Base-by-base conservation (phyloP, 2,797 vertebrate genomes). In the Pelobates cultripes region DNA sequence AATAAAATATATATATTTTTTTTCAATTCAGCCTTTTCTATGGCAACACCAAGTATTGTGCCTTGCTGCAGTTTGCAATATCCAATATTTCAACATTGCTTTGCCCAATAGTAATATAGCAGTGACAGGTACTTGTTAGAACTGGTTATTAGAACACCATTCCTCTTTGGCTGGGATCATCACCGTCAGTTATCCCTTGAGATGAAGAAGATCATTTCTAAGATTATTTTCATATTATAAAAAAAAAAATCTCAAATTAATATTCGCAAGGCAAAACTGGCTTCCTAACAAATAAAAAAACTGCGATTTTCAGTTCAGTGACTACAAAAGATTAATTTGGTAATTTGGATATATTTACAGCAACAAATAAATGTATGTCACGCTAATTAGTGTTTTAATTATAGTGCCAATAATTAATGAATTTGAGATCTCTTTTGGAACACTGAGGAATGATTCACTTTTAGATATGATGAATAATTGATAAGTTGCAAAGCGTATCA, bases 391-490 rank as follows among this genome's bases (percentile, higher is more conserved):
- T 55, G 14, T 40, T 61, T 75, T 83, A 75, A 79, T 79, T 74
- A 74, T 47, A 78, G 57, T 66, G 68, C 57, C 43, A 79, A 84
- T 79, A 84, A 84, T 83, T 83, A 79, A 79, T 76, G 73, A 79
- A 84, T 43, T 72, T 43, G 63, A 75, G 63, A 14, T 67, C 67
- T 68, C 41, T 51, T 10, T 17, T 45, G 63, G 57, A 75, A 60
- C 77, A 84, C 73, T 28, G 42, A 84, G 72, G 53, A 75, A 76
- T 76, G 14, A 75, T 79, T 79, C 47, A 45, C 60, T 79, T 71
- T 84, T 76, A 79, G 45, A 84, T 83, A 66, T 28, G 17, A 79
- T 84, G 67, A 76, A 84, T 79, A 75, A 79, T 79, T 67, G 41
- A 84, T 79, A 41, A 64, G 66, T 57, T 71, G 66, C 77, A 67